Base-by-base conservation (phyloP, 2,888 invertebrate genomes). In the Lordiphosa fenestrarum region DNA sequence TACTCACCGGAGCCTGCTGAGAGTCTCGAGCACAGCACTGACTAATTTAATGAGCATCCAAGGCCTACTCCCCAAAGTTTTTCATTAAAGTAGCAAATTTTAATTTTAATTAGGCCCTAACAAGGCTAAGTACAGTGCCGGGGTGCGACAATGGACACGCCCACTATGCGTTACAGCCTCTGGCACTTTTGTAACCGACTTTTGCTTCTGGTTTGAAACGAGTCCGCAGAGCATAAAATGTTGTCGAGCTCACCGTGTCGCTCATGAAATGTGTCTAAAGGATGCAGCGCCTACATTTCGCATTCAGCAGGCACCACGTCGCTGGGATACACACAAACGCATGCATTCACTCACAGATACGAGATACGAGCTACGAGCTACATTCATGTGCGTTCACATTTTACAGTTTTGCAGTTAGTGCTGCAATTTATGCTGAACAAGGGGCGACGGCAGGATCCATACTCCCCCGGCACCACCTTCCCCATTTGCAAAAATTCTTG, bases 21-120 rank as follows among this genome's bases (percentile, higher is more conserved):
- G 15, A 33, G 23, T 21, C 30, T 40, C 30, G 48, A 40, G 55
- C 35, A 3, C 37, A 19, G 46, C 15, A 12, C 60, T 47, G 58
- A 59, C 66, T 71, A 63, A 69, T 72, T 78, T 66, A 72, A 72
- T 62, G 69, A 56, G 50, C 73, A 61, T 49, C 78, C 55, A 42
- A 69, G 66, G 56, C 62, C 58, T 50, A 60, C 60, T 55, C 48
- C 44, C 61, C 59, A 66, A 75, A 77, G 59, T 80, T 77, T 67
- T 83, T 68, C 81, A 76, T 77, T 83, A 80, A 77, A 73, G 77
- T 71, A 63, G 73, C 69, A 67, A 83, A 74, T 82, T 85, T 71
- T 74, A 73, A 81, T 83, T 83, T 85, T 85, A 83, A 83, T 83
- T 83, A 85, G 85, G 77, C 66, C 60, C 67, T 71, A 85, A 84